Conservation (phyloP, 2,888 invertebrate genomes). For the Drosophila paranaensis region DNA sequence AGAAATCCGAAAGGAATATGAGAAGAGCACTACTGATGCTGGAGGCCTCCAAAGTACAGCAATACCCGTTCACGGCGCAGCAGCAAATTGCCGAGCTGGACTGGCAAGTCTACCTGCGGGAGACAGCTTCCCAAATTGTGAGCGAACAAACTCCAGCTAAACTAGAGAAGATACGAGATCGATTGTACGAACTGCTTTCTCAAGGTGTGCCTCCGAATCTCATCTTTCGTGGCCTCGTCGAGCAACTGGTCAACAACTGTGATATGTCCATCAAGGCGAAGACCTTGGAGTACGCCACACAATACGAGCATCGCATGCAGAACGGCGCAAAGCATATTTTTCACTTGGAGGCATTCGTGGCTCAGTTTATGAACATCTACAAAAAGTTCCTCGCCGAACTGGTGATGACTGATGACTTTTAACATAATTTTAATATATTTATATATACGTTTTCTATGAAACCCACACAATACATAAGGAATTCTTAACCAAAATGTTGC, state of each 20-base stretch:
- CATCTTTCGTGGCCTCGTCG: slow-evolving; percentile 94
- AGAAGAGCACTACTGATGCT: slow-evolving; percentile 96
- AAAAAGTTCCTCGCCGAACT: slow-evolving; percentile 89
- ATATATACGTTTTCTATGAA: slow-evolving; percentile 6
- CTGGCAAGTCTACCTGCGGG: slow-evolving; percentile 95
- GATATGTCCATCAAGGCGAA: slow-evolving; percentile 95
- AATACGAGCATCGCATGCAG: slow-evolving; percentile 96
- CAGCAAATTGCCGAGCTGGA: slow-evolving; percentile 95
- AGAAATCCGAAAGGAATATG: slow-evolving; percentile 93
- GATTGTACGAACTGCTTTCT: slow-evolving; percentile 96
- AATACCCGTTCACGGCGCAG: slow-evolving; percentile 92
- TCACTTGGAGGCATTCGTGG: slow-evolving; percentile 98
- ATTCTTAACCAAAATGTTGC: slow-evolving; percentile 16
- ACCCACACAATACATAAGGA: slow-evolving; percentile 29
- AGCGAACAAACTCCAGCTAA: slow-evolving; percentile 94
- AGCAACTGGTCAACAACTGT: slow-evolving; percentile 94
- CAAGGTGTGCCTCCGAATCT: slow-evolving; percentile 97
- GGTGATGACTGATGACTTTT: slow-evolving; percentile 83
- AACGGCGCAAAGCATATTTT: slow-evolving; percentile 97
- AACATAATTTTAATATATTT: no score
- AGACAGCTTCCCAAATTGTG: slow-evolving; percentile 94
- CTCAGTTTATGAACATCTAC: slow-evolving; percentile 97
- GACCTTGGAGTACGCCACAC: slow-evolving; percentile 93
- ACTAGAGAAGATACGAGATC: slow-evolving; percentile 92
- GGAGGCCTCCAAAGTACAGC: slow-evolving; percentile 96